Evolutionary conservation across 2,113 vertebrate species (phyloP), one percentile per base, ranked within the genome.

Genomic region (Anser brachyrhynchus): DNA sequence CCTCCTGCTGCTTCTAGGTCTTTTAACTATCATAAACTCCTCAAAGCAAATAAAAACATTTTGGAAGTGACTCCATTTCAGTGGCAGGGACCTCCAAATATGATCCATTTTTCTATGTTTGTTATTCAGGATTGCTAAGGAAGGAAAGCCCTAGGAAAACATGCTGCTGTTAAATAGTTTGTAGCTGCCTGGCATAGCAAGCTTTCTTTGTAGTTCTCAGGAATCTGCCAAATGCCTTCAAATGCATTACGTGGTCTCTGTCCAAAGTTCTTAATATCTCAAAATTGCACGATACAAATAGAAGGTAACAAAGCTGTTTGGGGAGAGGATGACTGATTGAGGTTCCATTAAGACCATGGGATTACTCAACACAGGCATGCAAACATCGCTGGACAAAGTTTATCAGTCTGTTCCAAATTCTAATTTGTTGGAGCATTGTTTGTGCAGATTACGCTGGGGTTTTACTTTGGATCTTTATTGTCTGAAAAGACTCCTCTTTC

Each of bases 341-440:
- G 65, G 82, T 94, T 83, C 73, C 88, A 54, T 90, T 80, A 86
- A 86, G 69, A 88, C 59, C 55, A 73, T 57, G 62, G 82, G 85
- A 93, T 92, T 92, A 90, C 72, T 90, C 76, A 93, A 46, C 72
- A 46, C 76, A 95, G 67, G 87, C 58, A 83, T 46, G 76, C 89
- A 77, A 70, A 85, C 79, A 86, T 83, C 1, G 2, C 87, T 92
- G 93, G 78, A 94, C 75, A 85, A 94, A 93, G 91, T 94, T 96
- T 96, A 93, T 94, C 94, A 46, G 79, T 67, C 90, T 87, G 83
- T 97, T 97, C 92, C 96, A 97, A 94, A 97, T 95, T 95, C 95
- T 93, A 64, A 92, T 96, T 97, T 96, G 95, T 91, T 84, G 77
- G 85, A 95, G 83, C 70, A 90, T 89, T 96, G 92, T 93, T 97